A percentile compares a stretch with the other conserved stretches of the same genome.
phyloP scores from a whole-genome alignment of 2,113 vertebrate species.

The Callocephalon fimbriatum region DNA sequence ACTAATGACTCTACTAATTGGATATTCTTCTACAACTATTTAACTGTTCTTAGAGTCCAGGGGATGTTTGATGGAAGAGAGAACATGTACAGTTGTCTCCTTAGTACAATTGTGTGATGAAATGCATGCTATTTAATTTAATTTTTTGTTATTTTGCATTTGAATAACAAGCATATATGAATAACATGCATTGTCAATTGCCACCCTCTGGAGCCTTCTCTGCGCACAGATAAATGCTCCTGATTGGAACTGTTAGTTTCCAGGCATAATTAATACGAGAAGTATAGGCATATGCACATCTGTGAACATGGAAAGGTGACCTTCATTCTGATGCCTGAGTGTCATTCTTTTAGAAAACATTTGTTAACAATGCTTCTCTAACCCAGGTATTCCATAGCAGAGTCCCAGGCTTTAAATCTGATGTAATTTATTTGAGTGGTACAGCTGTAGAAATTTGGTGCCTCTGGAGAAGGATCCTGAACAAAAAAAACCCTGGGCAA shows the following conservation, averaged over 20 bases:
- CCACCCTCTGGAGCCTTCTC: neutral
- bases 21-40: neutral
- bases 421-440: no score
- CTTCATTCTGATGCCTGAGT: neutral
- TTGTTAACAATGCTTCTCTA: no score
- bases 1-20: neutral
- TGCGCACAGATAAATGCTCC: neutral
- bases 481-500: no score
- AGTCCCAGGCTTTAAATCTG: no score
- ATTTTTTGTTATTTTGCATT: neutral
- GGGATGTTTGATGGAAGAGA: neutral
- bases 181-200: neutral
- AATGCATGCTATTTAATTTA: neutral
- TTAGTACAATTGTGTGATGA: neutral
- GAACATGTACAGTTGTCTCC: neutral
- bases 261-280: neutral
- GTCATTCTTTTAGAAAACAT: neutral
- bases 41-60: neutral
- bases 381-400: no score
- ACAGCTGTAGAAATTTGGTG: no score
- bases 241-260: neutral
- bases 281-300: fast-evolving
- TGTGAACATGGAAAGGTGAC: neutral
- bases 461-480: no score
- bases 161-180: neutral